Evolutionary conservation across 2,888 invertebrate species (phyloP), one percentile per base, ranked within the genome.

Genomic region (Tortrix viridana): DNA sequence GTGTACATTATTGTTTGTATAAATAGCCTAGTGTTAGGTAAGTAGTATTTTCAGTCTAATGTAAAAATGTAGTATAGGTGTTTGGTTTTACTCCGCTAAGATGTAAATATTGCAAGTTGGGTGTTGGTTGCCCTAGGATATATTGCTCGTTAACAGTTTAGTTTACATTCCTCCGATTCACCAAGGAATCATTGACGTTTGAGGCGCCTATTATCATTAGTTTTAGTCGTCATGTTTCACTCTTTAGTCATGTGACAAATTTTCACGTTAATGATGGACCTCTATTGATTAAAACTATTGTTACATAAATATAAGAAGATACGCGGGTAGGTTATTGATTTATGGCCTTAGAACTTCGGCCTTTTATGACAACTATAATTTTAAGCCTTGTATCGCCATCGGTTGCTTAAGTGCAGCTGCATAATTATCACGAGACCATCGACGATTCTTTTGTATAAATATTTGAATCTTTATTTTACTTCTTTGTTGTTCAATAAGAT

Each of bases 1-100:
- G 67, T 80, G 77, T 82, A 81, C 74, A 79, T 73, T 77, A 76
- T 75, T 61, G 70, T 69, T 62, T 81, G 78, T 82, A 77, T 74
- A 82, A 75, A 79, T 75, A 73, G 66, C 67, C 70, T 71, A 68
- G 56, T 67, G 71, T 68, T 65, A 32, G 32, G 32, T 32, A 12
- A 32, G 12, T 32, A 68, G 72, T 69, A 55, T 43, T 55, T 44
- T 58, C 57, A 48, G 65, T 70, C 65, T 74, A 74, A 69, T 74
- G 60, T 73, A 68, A 69, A 69, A 69, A 65, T 63, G 54, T 64
- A 59, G 57, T 58, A 61, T 60, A 57, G 65, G 23, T 19, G 43
- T 54, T 49, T 57, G 68, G 69, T 71, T 70, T 72, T 71, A 69
- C 66, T 69, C 69, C 70, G 64, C 65, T 61, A 67, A 68, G 67